phyloP scores from a whole-genome alignment of 2,113 vertebrate genomes.

The Myotis lucifugus region DNA sequence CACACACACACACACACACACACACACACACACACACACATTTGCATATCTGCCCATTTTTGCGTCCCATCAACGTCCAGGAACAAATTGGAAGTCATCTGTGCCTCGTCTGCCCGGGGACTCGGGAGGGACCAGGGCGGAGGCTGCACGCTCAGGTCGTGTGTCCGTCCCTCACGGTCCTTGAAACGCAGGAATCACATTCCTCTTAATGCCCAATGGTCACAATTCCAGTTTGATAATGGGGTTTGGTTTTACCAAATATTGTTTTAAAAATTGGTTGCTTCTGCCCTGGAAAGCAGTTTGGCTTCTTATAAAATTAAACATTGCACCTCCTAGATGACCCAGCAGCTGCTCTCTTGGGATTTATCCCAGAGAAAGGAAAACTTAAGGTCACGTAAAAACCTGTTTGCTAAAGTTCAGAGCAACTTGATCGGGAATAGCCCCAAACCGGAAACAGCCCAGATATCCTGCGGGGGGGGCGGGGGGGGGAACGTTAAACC shows the following conservation, averaged over 20 bases:
- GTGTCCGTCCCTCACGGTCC: accelerated
- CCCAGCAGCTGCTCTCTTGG: neutral
- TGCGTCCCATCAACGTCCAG: neutral
- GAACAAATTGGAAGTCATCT: accelerated
- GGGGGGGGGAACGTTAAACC: accelerated
- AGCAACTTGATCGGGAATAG: no score
- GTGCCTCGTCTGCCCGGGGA: neutral
- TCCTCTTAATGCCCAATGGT: neutral
- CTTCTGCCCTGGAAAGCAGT: neutral
- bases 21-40: no score
- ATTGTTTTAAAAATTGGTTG: neutral
- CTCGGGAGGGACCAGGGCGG: accelerated
- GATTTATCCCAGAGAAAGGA: neutral
- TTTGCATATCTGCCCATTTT: no score
- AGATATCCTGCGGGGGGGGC: accelerated
- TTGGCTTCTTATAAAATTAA: neutral
- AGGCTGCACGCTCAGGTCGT: accelerated
- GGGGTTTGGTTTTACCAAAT: neutral
- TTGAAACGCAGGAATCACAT: accelerated
- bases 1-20: no score
- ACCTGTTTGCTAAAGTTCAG: accelerated
- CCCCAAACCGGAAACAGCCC: accelerated
- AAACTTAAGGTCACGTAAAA: neutral
- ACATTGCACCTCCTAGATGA: neutral
- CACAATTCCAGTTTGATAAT: accelerated